phyloP scores from a whole-genome alignment of 2,888 invertebrate genomes.

The Cataglyphis cursor region DNA sequence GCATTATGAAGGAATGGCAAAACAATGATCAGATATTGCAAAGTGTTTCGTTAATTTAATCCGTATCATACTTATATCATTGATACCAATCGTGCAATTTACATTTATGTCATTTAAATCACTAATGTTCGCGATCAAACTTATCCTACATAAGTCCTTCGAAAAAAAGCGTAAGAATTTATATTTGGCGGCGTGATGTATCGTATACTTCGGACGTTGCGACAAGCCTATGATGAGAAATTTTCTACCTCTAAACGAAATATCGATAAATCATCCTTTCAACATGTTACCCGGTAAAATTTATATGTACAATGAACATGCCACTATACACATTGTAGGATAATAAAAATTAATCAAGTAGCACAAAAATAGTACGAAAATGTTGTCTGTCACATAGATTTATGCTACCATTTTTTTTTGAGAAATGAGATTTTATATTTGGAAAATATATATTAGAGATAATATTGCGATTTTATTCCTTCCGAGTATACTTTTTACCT shows the following conservation, averaged over 20 bases:
- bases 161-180: slow-evolving; percentile 72
- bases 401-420: background rate
- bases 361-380: background rate
- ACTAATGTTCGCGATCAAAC: slow-evolving; percentile 38
- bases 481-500: too few relatives aligned
- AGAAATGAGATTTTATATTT: background rate
- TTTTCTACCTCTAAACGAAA: background rate
- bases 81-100: background rate
- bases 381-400: background rate
- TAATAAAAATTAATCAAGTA: background rate
- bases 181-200: slow-evolving; percentile 78
- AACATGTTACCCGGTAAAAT: background rate
- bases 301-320: background rate
- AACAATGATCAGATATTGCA: background rate
- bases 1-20: background rate
- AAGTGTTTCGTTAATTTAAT: background rate
- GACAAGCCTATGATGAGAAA: slow-evolving; percentile 31
- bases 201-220: slow-evolving; percentile 69
- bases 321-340: background rate
- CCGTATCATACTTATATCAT: background rate
- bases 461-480: too few relatives aligned
- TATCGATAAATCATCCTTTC: background rate
- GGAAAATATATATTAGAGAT: too few relatives aligned
- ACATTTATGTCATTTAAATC: slow-evolving; percentile 18
- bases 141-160: slow-evolving; percentile 54